Percentiles rank a stretch among this genome's conserved stretches.
phyloP scores from a whole-genome alignment of 2,113 vertebrate genomes.

The Pandion haliaetus region DNA sequence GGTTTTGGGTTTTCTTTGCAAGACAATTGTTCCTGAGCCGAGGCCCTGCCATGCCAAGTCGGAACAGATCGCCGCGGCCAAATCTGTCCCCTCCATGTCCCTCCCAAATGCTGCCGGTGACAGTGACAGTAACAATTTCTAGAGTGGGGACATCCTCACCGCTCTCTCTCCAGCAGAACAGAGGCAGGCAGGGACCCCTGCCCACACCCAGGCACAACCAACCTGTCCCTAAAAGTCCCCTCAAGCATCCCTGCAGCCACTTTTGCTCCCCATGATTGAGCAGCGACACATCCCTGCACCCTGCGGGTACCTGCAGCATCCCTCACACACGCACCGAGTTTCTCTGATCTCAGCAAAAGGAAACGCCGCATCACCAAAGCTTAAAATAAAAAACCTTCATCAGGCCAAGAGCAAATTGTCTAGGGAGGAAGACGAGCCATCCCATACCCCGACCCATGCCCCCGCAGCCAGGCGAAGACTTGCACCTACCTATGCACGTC shows the following conservation, averaged over 20 bases:
- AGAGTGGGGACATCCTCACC: background rate
- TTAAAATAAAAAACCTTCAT: background rate
- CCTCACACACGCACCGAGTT: background rate
- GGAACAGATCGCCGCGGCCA: background rate
- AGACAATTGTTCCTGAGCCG: background rate
- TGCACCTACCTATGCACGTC: conserved; percentile 95
- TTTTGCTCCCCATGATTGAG: background rate
- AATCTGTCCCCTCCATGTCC: background rate
- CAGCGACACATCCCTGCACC: background rate
- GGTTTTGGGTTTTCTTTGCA: background rate
- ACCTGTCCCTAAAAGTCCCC: background rate
- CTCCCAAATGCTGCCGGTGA: background rate
- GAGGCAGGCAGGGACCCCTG: background rate
- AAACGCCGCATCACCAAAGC: background rate
- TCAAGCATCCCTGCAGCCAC: background rate
- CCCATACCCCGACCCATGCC: fast-evolving
- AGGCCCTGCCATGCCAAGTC: background rate
- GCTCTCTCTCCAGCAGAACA: background rate
- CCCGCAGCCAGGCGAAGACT: background rate
- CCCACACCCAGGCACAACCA: fast-evolving
- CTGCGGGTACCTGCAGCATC: fast-evolving
- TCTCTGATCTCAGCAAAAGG: fast-evolving
- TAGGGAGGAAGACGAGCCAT: background rate
- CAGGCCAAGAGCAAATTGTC: background rate
- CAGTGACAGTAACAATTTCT: background rate